Base-by-base conservation (phyloP, 2,113 vertebrate species). In the Helogale parvula region DNA sequence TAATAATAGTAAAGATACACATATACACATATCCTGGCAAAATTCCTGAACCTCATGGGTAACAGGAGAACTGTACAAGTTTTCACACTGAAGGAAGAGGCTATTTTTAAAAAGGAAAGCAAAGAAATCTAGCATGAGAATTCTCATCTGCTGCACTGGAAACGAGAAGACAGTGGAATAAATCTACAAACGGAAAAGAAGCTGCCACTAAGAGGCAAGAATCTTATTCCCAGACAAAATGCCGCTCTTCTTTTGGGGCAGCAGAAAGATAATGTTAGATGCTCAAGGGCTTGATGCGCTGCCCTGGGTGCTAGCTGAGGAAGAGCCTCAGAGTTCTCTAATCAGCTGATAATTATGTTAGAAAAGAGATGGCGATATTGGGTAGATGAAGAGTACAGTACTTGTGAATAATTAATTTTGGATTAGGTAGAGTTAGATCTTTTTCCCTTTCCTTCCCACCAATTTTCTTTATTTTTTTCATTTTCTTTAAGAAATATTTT, bases 101-200 rank as follows among this genome's bases (percentile, higher is more conserved):
- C 15, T 60, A 27, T 66, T 93, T 83, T 90, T 82, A 41, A 27
- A 84, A 69, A 95, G n/a, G 65, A 90, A 93, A 83, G 38, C 54
- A 74, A 89, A 63, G n/a, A 21, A 54, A 85, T 71, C 9, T 69
- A 63, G n/a, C 41, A 54, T 82, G 80, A 68, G 21, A 69, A 87
- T 68, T 91, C 57, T 87, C 29, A 77, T 63, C 71, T 88, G 66
- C 16, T 72, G 45, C 50, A 41, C 23, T 65, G 41, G 88, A 83
- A 81, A 68, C 27, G 9, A 29, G 50, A 88, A 92, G n/a, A 77
- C 17, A 52, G 11, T 89, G n/a, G 38, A 60, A 60, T 52, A 50
- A 35, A 83, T 31, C 15, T 69, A 57, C 38, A 79, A 50, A 77
- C 17, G 63, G 83, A 69, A 91, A 74, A 91, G 14, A 94, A 63